Evolutionary conservation across 2,113 vertebrate species (phyloP).

Genomic region (Cryptotis parvus): DNA sequence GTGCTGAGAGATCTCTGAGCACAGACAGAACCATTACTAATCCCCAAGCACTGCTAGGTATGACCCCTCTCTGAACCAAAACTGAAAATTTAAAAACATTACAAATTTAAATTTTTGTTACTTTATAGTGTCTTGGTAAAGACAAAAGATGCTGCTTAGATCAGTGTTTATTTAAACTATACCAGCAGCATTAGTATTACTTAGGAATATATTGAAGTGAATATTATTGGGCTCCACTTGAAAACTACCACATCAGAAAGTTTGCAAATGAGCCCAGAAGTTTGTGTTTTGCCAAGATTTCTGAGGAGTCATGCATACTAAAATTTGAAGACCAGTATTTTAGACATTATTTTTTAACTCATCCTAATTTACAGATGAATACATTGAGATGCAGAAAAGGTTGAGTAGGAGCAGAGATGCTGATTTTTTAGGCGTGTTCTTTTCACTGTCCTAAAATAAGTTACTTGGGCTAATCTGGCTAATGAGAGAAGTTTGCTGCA

Average conservation of each 20-base stretch:
- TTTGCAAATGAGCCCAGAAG: not conserved
- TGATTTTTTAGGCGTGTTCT: not conserved
- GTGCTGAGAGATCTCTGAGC: too few relatives aligned
- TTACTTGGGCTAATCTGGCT: slow-evolving; percentile 26
- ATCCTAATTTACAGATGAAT: slow-evolving; percentile 41
- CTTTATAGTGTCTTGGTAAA: not conserved
- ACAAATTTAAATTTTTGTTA: not conserved
- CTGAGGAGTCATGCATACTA: not conserved
- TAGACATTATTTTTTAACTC: slow-evolving; percentile 9
- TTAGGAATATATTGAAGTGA: not conserved
- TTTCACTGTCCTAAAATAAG: not conserved
- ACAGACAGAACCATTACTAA: too few relatives aligned
- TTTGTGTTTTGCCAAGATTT: not conserved
- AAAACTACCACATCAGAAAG: not conserved
- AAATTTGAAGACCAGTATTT: not conserved
- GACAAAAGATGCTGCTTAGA: not conserved
- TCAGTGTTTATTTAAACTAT: not conserved
- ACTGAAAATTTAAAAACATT: too few relatives aligned
- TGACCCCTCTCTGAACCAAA: too few relatives aligned
- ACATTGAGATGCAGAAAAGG: slow-evolving; percentile 38
- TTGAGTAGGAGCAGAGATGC: slow-evolving; percentile 23
- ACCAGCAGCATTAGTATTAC: too few relatives aligned
- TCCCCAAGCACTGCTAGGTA: too few relatives aligned
- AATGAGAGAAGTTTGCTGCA: slow-evolving; percentile 12
- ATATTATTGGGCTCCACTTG: not conserved